Percentiles rank a stretch among this genome's conserved stretches.
phyloP scores from a whole-genome alignment of 1,140 invertebrate species.

The Dinoponera quadriceps region DNA sequence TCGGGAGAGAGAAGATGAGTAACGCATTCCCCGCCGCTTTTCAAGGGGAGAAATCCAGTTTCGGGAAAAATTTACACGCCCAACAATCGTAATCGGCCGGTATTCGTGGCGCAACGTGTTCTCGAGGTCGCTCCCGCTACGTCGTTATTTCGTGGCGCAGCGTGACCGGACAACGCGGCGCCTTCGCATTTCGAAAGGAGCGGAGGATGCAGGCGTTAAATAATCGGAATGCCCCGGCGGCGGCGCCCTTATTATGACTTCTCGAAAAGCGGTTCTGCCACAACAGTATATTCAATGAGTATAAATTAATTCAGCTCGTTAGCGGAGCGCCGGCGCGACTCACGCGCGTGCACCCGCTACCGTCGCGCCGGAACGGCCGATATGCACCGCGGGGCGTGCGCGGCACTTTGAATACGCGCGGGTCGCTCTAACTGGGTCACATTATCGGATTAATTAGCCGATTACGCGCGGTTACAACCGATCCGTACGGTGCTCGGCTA shows the following conservation, averaged over 20 bases:
- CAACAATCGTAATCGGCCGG: too few relatives aligned
- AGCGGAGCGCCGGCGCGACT: slow-evolving; percentile 50
- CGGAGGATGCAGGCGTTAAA: slow-evolving; percentile 62
- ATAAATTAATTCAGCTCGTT: slow-evolving; percentile 82
- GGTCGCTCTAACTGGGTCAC: slow-evolving; percentile 71
- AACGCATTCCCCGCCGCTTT: too few relatives aligned
- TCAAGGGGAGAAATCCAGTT: too few relatives aligned
- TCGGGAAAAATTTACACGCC: too few relatives aligned
- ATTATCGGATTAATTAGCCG: slow-evolving; percentile 79
- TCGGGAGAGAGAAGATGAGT: too few relatives aligned
- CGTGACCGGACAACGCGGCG: neutral
- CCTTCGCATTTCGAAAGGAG: neutral
- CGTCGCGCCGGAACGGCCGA: slow-evolving; percentile 12
- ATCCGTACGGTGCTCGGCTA: slow-evolving; percentile 63
- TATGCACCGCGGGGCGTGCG: neutral
- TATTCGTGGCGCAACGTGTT: too few relatives aligned
- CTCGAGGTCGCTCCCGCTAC: neutral
- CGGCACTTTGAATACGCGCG: slow-evolving; percentile 23
- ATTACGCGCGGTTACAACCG: slow-evolving; percentile 64
- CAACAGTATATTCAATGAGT: slow-evolving; percentile 75
- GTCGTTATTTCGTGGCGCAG: neutral
- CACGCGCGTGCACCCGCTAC: slow-evolving; percentile 25
- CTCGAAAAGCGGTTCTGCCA: slow-evolving; percentile 74
- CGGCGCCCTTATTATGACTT: slow-evolving; percentile 74
- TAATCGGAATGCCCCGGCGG: slow-evolving; percentile 68